Evolutionary conservation across 1,140 invertebrate genomes (phyloP), one percentile per base, ranked within the genome.

Genomic region (Holcopasites calliopsidis): DNA sequence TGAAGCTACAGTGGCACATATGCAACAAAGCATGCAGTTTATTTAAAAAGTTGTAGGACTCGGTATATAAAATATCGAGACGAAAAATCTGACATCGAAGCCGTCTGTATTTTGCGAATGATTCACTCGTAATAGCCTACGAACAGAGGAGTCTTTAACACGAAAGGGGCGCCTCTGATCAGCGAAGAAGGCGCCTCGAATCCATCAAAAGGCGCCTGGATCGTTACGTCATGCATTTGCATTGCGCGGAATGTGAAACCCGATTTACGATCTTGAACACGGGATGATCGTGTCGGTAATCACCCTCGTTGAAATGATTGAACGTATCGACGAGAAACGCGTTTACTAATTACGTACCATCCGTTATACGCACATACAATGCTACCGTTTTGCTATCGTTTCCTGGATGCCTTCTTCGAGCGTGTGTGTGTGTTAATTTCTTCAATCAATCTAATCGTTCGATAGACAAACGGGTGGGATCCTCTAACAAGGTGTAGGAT

Each of bases 161-260:
- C 13, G 52, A 3, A 47, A 50, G 35, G 58, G 64, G 73, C 64
- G 73, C 42, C 54, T 68, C 40, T 49, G 0, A 50, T 54, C 33
- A 13, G 54, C 10, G 26, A 52, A 47, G 64, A 68, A 75, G 65
- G 65, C 65, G 54, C 65, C 65, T 75, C 52, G 35, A 38, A 69
- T 69, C 35, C 54, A 60, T 69, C 65, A 52, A 54, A 75, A 75
- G 65, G 72, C 72, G 72, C 73, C 65, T 68, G 65, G 8, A 60
- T 58, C 65, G 33, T 75, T 75, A 49, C 65, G 54, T 75, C 73
- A 75, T 68, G 54, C 64, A 49, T 69, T 68, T 58, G 73, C 73
- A 68, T 58, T 57, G 35, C 54, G 10, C 54, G 54, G 73, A 69
- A 75, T 68, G 54, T 49, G 35, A 50, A 69, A 58, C 35, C 8